Base-by-base conservation (phyloP, 1,140 invertebrate species). In the Tigriopus japonicus region DNA sequence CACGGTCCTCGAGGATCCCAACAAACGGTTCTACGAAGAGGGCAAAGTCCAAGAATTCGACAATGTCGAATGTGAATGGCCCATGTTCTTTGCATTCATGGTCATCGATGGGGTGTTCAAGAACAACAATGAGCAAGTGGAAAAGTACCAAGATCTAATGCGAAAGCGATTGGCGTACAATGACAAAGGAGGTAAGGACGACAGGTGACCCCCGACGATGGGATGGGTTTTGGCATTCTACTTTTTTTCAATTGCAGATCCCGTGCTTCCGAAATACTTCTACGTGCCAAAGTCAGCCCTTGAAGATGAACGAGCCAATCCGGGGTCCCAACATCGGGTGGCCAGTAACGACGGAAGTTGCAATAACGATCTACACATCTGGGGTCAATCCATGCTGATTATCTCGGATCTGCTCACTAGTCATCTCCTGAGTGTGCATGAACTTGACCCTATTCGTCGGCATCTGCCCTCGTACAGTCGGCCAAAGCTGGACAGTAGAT, bases 61-160 rank as follows among this genome's bases (percentile, higher is more conserved):
- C 70, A 85, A 86, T 19, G 81, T 98, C 45, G 95, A 99, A 75
- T 90, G 87, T 68, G 92, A 98, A 74, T 98, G 95, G 92, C 95
- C 95, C 0, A 70, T 98, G 13, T 97, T 98, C 74, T 94, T 85
- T 68, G 82, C 91, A 21, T 87, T 86, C 69, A 86, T 98, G 82
- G 87, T 97, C 35, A 93, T 98, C 64, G 92, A 97, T 73, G 88
- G 91, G 62, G 84, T 91, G 64, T 93, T 87, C 66, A 85, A 85
- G 68, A 81, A 83, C 17, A 74, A 92, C 62, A 83, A 86, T n/a
- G 84, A 89, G 52, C 87, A 95, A 76, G 84, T 92, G 15, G 83
- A 92, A 63, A 82, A 92, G 68, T 98, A 94, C 73, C 84, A 90
- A 40, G 14, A 17, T 14, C 75, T 92, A 63, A 71, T 97, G 15